phyloP scores from a whole-genome alignment of 2,113 vertebrate genomes.

The Fulmarus glacialis region DNA sequence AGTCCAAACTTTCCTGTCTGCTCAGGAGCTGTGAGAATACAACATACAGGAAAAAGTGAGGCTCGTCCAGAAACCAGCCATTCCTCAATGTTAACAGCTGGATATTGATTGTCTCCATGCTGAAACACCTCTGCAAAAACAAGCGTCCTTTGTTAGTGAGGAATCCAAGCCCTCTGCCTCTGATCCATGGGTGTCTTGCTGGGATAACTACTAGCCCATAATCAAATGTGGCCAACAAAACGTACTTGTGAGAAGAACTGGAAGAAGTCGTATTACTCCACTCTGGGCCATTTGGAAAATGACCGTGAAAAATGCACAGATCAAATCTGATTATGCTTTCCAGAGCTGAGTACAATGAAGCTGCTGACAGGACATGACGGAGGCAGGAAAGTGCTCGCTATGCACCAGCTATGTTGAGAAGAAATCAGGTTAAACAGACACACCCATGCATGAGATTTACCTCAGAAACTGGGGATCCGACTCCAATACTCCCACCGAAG shows the following conservation, averaged over 20 bases:
- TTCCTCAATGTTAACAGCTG: neutral
- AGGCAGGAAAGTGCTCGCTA: neutral
- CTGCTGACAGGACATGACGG: neutral
- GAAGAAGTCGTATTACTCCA: neutral
- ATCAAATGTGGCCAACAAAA: neutral
- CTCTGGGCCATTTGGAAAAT: neutral
- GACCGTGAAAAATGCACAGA: neutral
- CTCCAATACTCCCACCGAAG: accelerated
- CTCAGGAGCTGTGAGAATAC: neutral
- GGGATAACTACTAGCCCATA: neutral
- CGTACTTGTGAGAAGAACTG: neutral
- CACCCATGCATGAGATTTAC: neutral
- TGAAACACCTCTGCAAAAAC: conserved; percentile 1
- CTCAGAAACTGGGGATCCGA: accelerated
- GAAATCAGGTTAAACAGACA: neutral
- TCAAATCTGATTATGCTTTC: neutral
- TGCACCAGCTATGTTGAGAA: neutral
- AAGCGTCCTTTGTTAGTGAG: neutral
- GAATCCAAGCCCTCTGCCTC: neutral
- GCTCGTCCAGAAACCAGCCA: neutral
- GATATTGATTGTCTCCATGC: neutral
- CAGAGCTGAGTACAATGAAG: neutral
- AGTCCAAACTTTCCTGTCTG: conserved; percentile 51
- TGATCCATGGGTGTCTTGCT: neutral
- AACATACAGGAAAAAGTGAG: conserved; percentile 16